A percentile compares a stretch with the other conserved stretches of the same genome.
Conservation (phyloP, 2,888 invertebrate species). For the Conchocele bisecta region DNA sequence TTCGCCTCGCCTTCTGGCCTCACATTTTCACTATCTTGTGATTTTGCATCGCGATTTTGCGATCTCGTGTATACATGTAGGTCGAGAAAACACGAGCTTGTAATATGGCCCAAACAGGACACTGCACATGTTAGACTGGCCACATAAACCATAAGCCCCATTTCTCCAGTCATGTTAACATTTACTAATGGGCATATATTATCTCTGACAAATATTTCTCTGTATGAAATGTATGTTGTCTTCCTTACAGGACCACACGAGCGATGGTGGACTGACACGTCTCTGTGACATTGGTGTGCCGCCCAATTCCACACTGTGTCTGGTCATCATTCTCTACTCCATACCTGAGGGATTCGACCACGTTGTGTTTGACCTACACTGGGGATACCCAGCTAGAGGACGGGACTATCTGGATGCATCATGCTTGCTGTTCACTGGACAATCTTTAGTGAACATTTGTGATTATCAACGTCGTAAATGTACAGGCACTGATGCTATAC, state of each 20-base stretch:
- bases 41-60: too few species aligned
- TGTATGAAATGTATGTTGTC: not conserved
- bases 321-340: constrained; percentile 59
- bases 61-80: too few species aligned
- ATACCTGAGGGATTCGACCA: constrained; percentile 65
- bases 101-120: too few species aligned
- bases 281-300: constrained; percentile 54
- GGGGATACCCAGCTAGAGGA: constrained; percentile 63
- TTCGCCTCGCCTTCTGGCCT: too few species aligned
- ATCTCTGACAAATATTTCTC: too few species aligned
- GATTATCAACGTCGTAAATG: constrained; percentile 36
- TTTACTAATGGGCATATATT: too few species aligned
- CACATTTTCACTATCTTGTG: too few species aligned
- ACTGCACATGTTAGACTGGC: too few species aligned
- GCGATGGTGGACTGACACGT: constrained; percentile 21
- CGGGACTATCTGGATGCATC: constrained; percentile 66
- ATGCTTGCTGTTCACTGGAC: constrained; percentile 56
- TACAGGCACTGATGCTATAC: not conserved
- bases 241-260: constrained; percentile 29
- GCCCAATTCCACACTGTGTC: constrained; percentile 55
- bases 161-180: too few species aligned
- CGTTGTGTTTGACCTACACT: constrained; percentile 67
- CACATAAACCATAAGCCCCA: too few species aligned
- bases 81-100: too few species aligned
- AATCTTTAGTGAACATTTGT: not conserved